phyloP scores from a whole-genome alignment of 2,113 vertebrate genomes.

The Apodemus speciosus region DNA sequence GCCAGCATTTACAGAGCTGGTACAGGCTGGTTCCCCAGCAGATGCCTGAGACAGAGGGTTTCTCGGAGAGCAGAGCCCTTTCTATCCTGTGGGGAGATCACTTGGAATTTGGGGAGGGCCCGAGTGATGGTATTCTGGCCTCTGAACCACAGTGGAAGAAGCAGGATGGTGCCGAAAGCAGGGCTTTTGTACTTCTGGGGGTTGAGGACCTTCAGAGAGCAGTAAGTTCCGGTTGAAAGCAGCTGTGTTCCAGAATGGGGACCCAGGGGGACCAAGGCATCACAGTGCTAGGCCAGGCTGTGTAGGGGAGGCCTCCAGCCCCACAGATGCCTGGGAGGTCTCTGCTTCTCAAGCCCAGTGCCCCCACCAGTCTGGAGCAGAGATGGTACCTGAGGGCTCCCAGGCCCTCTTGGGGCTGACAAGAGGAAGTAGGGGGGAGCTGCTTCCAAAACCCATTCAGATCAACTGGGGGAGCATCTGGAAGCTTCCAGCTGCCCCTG shows the following conservation, averaged over 20 bases:
- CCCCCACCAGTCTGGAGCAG: background rate
- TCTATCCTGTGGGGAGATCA: slow-evolving; percentile 7
- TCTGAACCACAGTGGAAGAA: slow-evolving; percentile 41
- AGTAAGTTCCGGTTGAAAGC: background rate
- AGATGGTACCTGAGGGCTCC: background rate
- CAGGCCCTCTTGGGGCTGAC: background rate
- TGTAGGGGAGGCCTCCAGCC: background rate
- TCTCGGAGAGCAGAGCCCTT: slow-evolving; percentile 64
- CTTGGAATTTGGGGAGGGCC: slow-evolving; percentile 9
- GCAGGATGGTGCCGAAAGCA: slow-evolving; percentile 21
- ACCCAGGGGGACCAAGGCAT: background rate
- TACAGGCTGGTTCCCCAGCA: background rate
- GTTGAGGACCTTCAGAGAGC: background rate
- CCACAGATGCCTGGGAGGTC: too few species aligned
- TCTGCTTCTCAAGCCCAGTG: background rate
- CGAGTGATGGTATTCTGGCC: slow-evolving; percentile 3
- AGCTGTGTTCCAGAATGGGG: background rate
- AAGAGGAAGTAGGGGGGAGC: background rate
- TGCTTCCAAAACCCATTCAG: background rate
- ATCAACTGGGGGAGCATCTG: rapidly evolving
- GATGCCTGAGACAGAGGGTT: slow-evolving; percentile 28
- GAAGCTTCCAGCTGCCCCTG: background rate
- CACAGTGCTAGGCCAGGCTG: background rate
- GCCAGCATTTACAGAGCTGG: slow-evolving; percentile 43
- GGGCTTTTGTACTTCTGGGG: background rate